Percentiles rank a stretch among this genome's conserved stretches.
These are phyloP conservation scores for Solea senegalensis DNA, from an alignment of 2,113 vertebrate genomes.

Conservation along the genomic window DNA sequence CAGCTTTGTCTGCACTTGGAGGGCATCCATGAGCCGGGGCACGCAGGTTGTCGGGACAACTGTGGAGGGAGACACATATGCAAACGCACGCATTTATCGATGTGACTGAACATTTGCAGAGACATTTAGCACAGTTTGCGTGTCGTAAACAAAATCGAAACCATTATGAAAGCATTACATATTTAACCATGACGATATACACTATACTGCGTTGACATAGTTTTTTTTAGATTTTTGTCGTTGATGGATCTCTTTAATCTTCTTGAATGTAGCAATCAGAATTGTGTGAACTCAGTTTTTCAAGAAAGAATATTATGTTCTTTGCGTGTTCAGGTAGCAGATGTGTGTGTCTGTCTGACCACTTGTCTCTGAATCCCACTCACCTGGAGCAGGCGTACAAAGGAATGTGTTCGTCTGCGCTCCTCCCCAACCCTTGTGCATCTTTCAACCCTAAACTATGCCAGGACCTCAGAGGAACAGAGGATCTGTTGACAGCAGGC, in stretches of 20 bases:
- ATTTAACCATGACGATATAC: too few relatives aligned
- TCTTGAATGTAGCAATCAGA: too few relatives aligned
- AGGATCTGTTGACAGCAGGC: slow-evolving; percentile 71
- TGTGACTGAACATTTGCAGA: too few relatives aligned
- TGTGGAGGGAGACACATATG: slow-evolving; percentile 33
- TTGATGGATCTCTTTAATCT: too few relatives aligned
- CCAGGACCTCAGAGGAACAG: slow-evolving; percentile 67
- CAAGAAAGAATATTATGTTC: neutral
- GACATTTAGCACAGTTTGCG: too few relatives aligned
- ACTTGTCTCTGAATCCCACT: slow-evolving; percentile 42
- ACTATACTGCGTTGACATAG: too few relatives aligned
- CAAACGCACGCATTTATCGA: slow-evolving; percentile 2
- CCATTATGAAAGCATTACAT: too few relatives aligned
- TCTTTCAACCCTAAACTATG: slow-evolving; percentile 72
- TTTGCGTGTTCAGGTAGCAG: slow-evolving; percentile 1
- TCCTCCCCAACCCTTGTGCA: slow-evolving; percentile 54
- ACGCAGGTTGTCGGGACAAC: slow-evolving; percentile 71
- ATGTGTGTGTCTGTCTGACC: slow-evolving; percentile 20
- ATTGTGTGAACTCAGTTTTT: too few relatives aligned
- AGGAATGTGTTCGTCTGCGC: slow-evolving; percentile 62
- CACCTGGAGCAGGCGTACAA: slow-evolving; percentile 58
- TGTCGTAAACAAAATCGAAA: too few relatives aligned
- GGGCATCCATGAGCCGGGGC: slow-evolving; percentile 65
- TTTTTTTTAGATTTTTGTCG: too few relatives aligned
- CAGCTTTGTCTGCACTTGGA: slow-evolving; percentile 77